phyloP scores from a whole-genome alignment of 2,113 vertebrate genomes.

The Hydrolagus affinis region DNA sequence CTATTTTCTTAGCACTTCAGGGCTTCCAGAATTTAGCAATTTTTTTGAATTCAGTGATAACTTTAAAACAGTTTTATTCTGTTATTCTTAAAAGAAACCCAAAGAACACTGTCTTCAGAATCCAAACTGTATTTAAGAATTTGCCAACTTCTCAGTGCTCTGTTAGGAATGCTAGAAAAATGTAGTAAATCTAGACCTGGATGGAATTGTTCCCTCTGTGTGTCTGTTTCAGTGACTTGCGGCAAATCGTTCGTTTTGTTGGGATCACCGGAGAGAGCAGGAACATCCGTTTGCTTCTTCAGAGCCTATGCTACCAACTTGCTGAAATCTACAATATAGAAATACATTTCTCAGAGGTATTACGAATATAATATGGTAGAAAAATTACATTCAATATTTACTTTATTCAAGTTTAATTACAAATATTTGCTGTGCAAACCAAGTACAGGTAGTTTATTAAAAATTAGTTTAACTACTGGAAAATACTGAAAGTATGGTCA shows the following conservation, averaged over 20 bases:
- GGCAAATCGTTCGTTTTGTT: constrained; percentile 45
- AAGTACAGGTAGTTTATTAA: too few species aligned
- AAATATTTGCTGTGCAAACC: too few species aligned
- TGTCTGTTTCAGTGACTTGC: constrained; percentile 38
- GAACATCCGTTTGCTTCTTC: constrained; percentile 43
- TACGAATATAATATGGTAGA: too few species aligned
- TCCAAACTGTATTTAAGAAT: too few species aligned
- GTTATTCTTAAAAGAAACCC: not conserved
- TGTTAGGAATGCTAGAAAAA: not conserved
- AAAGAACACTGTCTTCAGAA: too few species aligned
- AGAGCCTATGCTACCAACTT: constrained; percentile 49
- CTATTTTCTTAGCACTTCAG: not conserved
- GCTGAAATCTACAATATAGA: constrained; percentile 43
- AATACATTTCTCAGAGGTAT: constrained; percentile 48
- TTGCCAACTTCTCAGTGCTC: not conserved
- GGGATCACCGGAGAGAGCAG: constrained; percentile 46
- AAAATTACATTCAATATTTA: too few species aligned
- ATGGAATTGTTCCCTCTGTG: too few species aligned
- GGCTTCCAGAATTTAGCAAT: not conserved
- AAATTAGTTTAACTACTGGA: too few species aligned
- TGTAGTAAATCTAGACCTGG: too few species aligned
- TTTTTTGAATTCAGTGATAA: not conserved
- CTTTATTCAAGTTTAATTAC: too few species aligned
- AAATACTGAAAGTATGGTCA: too few species aligned
- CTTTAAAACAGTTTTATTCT: constrained; percentile 12